A percentile compares a stretch with the other conserved stretches of the same genome.
These are phyloP conservation scores for Camelus dromedarius DNA, from an alignment of 2,113 vertebrate genomes.

Conservation along the genomic window DNA sequence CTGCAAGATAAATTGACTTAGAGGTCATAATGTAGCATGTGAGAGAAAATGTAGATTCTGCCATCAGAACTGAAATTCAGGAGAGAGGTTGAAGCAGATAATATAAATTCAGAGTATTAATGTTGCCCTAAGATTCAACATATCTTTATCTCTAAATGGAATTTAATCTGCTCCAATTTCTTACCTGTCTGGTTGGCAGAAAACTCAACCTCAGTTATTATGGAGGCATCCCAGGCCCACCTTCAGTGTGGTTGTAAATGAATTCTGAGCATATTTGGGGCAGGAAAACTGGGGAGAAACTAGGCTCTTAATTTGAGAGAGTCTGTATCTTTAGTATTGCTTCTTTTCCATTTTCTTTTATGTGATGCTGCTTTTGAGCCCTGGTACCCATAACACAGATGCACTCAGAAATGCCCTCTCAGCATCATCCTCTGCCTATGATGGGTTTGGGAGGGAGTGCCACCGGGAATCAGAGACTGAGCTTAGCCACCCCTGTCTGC, in stretches of 20 bases:
- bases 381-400: background rate
- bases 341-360: background rate
- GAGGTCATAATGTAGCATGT: slow-evolving; percentile 26
- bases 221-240: background rate
- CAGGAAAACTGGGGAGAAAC: background rate
- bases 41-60: slow-evolving; percentile 72
- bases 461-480: background rate
- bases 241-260: slow-evolving; percentile 7
- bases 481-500: accelerated
- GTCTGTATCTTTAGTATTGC: background rate
- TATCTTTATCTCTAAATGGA: slow-evolving; percentile 63
- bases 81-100: slow-evolving; percentile 13
- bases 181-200: slow-evolving; percentile 50
- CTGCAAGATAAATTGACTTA: slow-evolving; percentile 65
- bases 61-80: slow-evolving; percentile 63
- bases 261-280: background rate
- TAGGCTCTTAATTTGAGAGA: background rate
- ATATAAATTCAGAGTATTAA: slow-evolving; percentile 68
- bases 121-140: slow-evolving; percentile 60
- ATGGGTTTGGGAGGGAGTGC: background rate
- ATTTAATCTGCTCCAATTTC: slow-evolving; percentile 54
- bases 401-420: background rate
- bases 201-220: slow-evolving; percentile 17
- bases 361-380: background rate
- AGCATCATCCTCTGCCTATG: background rate